Base-by-base conservation (phyloP, 2,797 vertebrate species). In the Hyperoplus lanceolatus region DNA sequence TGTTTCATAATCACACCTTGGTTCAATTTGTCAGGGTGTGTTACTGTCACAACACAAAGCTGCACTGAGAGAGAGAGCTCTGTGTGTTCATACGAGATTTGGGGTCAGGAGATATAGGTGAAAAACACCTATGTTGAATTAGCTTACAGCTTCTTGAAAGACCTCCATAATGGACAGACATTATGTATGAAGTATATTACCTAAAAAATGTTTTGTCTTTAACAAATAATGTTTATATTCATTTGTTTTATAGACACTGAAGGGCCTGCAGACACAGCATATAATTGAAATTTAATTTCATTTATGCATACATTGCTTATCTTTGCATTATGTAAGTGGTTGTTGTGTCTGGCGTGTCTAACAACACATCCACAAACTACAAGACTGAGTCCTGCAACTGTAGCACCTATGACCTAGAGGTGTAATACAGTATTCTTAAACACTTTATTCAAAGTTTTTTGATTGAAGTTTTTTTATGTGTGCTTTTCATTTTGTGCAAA, bases 11-110 rank as follows among this genome's bases (percentile, higher is more conserved):
- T 55, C 58, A 73, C 56, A 70, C 55, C 21, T 12, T 58, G 39
- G 68, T 82, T 80, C 72, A 72, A 62, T 80, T 82, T 71, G 69
- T 84, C 57, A 49, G 38, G n/a, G 49, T 63, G 36, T 72, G 54
- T 73, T 70, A 59, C 51, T 29, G 66, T 54, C 39, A 46, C 55
- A 55, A 38, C 70, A 74, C 66, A 14, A 12, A 54, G 21, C 53
- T 5, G 21, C 6, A 68, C 16, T 38, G 42, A 66, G n/a, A 43
- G 38, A 16, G 18, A 55, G 16, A 46, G 51, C 46, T 75, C 46
- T 61, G 43, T 43, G 72, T 11, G 36, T 69, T 60, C 38, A 16
- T 14, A n/a, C 13, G 14, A 49, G 39, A 53, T 53, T 64, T 57
- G 2, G 10, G 14, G 36, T 45, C 10, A 53, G 0, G 39, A 58